These are phyloP conservation scores for Aplodontia rufa DNA, from an alignment of 2,113 vertebrate genomes.

Conservation along the genomic window DNA sequence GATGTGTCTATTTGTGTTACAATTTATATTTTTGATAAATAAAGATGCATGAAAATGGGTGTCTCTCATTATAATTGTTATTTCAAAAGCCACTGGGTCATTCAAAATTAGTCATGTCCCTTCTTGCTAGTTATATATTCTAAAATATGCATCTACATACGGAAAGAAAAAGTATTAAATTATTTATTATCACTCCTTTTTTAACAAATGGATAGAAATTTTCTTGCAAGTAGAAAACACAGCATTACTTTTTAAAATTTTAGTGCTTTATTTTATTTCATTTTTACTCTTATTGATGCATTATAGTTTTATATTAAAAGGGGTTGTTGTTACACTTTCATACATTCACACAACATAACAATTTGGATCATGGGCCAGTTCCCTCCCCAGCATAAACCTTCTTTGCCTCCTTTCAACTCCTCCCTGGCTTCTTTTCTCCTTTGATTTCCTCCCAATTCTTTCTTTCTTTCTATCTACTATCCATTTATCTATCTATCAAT, in stretches of 20 bases:
- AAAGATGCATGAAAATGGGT: not conserved
- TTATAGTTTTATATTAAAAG: too few species aligned
- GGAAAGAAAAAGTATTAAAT: not conserved
- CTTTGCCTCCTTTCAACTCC: too few species aligned
- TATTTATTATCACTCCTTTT: not conserved
- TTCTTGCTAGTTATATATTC: not conserved
- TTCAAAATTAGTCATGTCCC: not conserved
- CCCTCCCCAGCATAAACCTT: too few species aligned
- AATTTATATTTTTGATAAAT: conserved; percentile 6
- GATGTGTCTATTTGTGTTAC: not conserved
- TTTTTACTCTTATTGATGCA: too few species aligned
- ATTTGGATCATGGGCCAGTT: too few species aligned
- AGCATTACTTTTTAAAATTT: not conserved
- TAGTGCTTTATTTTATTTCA: too few species aligned
- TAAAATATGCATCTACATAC: not conserved
- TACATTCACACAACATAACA: too few species aligned
- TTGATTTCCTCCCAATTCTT: too few species aligned
- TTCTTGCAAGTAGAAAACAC: not conserved
- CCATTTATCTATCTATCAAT: too few species aligned
- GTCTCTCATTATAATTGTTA: not conserved
- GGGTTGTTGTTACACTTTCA: too few species aligned
- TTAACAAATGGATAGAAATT: not conserved
- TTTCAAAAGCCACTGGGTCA: not conserved
- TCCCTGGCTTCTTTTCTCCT: too few species aligned
- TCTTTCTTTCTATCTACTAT: too few species aligned